Percentiles rank a stretch among this genome's conserved stretches.
Conservation (phyloP, 2,113 vertebrate species). For the Strix uralensis region DNA sequence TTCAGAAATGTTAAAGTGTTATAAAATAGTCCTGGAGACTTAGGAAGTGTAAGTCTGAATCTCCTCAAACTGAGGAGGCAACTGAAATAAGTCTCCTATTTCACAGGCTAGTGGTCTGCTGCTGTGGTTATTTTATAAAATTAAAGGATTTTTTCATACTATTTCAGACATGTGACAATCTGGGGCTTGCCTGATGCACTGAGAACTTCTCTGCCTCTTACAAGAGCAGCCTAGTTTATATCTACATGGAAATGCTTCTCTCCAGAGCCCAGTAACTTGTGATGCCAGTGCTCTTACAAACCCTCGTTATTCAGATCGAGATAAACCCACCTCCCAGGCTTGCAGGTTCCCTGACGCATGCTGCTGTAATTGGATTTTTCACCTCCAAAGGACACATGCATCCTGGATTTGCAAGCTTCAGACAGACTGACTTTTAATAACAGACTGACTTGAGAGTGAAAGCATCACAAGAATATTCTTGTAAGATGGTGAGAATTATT, state of each 20-base stretch:
- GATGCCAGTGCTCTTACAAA: slow-evolving; percentile 40
- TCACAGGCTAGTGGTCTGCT: slow-evolving; percentile 18
- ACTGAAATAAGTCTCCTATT: slow-evolving; percentile 37
- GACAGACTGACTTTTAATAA: slow-evolving; percentile 23
- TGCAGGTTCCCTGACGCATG: neutral
- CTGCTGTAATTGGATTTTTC: slow-evolving; percentile 59
- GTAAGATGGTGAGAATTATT: neutral
- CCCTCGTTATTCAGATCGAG: neutral
- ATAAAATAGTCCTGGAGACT: neutral
- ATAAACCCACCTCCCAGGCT: slow-evolving; percentile 49
- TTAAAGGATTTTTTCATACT: neutral
- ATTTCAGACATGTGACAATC: slow-evolving; percentile 4
- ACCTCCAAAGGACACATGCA: slow-evolving; percentile 56
- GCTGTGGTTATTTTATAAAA: slow-evolving; percentile 12
- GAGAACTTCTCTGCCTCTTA: slow-evolving; percentile 27
- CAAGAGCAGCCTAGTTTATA: slow-evolving; percentile 6
- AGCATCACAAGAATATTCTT: neutral
- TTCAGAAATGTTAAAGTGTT: neutral
- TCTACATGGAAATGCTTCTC: slow-evolving; percentile 17
- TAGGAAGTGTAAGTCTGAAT: neutral
- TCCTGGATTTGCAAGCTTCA: slow-evolving; percentile 43
- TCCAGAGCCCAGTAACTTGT: slow-evolving; percentile 23
- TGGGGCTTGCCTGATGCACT: neutral
- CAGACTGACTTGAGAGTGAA: slow-evolving; percentile 14
- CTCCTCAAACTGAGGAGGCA: neutral